These are phyloP conservation scores for Mola mola DNA, from an alignment of 2,113 vertebrate genomes.

Conservation along the genomic window DNA sequence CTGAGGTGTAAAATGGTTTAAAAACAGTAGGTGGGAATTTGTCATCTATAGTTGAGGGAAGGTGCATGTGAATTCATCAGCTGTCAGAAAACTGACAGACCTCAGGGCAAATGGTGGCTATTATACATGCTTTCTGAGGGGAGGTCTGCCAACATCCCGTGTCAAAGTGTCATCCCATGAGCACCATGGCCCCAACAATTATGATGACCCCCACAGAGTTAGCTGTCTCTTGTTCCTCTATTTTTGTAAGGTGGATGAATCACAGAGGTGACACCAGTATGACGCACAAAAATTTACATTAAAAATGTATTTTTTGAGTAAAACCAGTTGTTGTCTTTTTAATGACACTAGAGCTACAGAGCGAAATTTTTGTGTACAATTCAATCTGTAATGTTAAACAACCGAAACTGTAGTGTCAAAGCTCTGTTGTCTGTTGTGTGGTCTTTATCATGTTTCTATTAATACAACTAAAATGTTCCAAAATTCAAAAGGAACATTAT, in stretches of 20 bases:
- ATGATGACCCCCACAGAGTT: slow-evolving; percentile 62
- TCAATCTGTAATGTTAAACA: too few species aligned
- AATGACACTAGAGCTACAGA: too few species aligned
- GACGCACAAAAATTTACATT: too few species aligned
- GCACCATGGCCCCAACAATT: slow-evolving; percentile 50
- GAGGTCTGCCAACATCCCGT: slow-evolving; percentile 34
- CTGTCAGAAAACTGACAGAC: slow-evolving; percentile 66
- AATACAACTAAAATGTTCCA: not conserved
- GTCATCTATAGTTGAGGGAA: slow-evolving; percentile 28
- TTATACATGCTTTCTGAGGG: slow-evolving; percentile 64
- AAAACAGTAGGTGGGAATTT: slow-evolving; percentile 61
- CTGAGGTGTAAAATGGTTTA: slow-evolving; percentile 65
- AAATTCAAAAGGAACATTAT: slow-evolving; percentile 2
- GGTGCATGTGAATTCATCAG: slow-evolving; percentile 50
- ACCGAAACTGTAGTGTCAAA: not conserved
- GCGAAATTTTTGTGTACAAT: too few species aligned
- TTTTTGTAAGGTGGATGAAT: slow-evolving; percentile 50
- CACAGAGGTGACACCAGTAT: slow-evolving; percentile 32
- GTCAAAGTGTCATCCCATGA: slow-evolving; percentile 68
- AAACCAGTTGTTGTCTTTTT: too few species aligned
- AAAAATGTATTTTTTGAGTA: too few species aligned
- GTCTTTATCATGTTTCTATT: too few species aligned
- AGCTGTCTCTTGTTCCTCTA: slow-evolving; percentile 25
- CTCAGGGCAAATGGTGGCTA: slow-evolving; percentile 70
- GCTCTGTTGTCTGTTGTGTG: too few species aligned